Percentiles rank a stretch among this genome's conserved stretches.
Conservation (phyloP, 2,113 vertebrate genomes). For the Phrynosoma platyrhinos region DNA sequence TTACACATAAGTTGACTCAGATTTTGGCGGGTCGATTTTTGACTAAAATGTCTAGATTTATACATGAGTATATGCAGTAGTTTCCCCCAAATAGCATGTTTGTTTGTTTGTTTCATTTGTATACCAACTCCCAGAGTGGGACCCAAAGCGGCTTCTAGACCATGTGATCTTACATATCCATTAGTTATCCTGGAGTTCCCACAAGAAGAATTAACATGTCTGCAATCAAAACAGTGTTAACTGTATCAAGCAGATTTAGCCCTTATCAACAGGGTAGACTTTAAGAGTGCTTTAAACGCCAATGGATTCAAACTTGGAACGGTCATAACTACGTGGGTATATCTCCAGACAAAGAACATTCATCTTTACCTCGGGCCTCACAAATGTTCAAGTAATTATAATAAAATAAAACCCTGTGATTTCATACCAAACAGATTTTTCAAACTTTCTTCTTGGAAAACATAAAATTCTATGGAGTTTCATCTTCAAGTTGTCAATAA, state of each 20-base stretch:
- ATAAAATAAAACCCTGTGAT: neutral
- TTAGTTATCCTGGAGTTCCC: neutral
- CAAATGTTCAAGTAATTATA: neutral
- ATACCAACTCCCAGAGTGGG: too few relatives aligned
- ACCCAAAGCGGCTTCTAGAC: too few relatives aligned
- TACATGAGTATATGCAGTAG: too few relatives aligned
- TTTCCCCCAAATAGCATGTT: neutral
- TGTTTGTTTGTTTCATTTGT: too few relatives aligned
- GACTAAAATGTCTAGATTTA: too few relatives aligned
- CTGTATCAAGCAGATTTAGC: neutral
- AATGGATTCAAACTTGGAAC: neutral
- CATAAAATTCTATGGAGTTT: neutral
- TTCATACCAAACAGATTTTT: neutral
- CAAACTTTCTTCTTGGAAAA: neutral
- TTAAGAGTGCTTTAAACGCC: neutral
- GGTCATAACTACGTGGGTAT: too few relatives aligned
- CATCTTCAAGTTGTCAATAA: neutral
- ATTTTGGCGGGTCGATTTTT: too few relatives aligned
- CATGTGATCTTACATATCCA: neutral
- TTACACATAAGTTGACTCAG: too few relatives aligned
- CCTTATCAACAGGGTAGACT: neutral
- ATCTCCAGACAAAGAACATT: neutral
- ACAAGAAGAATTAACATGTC: neutral
- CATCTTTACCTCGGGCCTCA: neutral
- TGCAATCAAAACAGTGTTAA: neutral